Evolutionary conservation across 1,140 invertebrate genomes (phyloP), one percentile per base, ranked within the genome.

Genomic region (Scaptomyza hsui): DNA sequence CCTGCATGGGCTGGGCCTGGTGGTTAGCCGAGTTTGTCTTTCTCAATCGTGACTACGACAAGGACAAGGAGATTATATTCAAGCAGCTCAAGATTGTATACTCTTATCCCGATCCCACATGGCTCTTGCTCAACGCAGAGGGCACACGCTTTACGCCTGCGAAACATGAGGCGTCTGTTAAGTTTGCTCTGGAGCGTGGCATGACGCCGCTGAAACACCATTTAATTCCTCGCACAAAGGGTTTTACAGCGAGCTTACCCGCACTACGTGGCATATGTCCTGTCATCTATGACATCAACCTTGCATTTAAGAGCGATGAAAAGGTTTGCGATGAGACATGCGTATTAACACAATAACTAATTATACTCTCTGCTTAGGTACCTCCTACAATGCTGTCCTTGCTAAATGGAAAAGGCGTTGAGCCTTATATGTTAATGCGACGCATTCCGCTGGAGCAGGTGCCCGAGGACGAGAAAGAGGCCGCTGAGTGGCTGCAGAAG

Each of bases 1-100:
- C 98, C n/a, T 95, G 97, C 4, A 94, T 99, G 71, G 98, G 98
- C 48, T 99, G 98, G 97, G 95, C 95, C 64, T 99, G 97, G 97
- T 96, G 96, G 92, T 97, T 98, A 92, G 96, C 95, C 4, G 98
- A 99, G 91, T 96, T 95, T 92, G 95, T 98, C 62, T 99, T 99
- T 92, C 92, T 99, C 26, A 96, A 98, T 91, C 94, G 98, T 76
- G 96, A 95, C 75, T 99, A 95, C 94, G 95, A 97, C 18, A 97
- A 98, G 92, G 98, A 98, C 90, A 96, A 94, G 90, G 93, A 95
- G 80, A 95, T 95, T 42, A 97, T 99, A 72, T 94, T 94, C 52
- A 92, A 92, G 26, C 97, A 98, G 92, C 94, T 99, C 47, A 93
- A 94, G 74, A 94, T 97, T 91, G 93, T 99, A 15, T 94, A 94